These are phyloP conservation scores for Deroptyus accipitrinus DNA, from an alignment of 2,113 vertebrate genomes.

Conservation along the genomic window DNA sequence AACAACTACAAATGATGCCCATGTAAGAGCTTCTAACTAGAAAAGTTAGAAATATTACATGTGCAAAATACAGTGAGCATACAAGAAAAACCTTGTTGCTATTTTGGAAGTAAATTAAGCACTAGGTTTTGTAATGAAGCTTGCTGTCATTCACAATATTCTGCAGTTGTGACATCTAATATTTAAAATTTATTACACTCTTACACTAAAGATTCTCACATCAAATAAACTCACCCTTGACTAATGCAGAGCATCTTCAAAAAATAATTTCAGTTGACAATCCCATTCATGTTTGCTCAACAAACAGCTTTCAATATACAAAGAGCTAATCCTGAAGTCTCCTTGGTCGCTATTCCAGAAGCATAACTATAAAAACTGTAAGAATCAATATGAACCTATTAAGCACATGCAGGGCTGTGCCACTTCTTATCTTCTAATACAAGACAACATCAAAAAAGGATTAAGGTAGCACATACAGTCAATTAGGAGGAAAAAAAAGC, in stretches of 20 bases:
- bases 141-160: background rate
- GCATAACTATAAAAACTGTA: background rate
- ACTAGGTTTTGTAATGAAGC: background rate
- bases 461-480: background rate
- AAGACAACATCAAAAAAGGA: background rate
- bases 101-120: background rate
- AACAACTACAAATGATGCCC: background rate
- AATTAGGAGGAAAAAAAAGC: background rate
- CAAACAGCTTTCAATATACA: background rate
- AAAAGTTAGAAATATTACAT: background rate
- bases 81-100: background rate
- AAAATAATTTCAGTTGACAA: background rate
- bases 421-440: background rate
- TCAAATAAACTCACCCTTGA: background rate
- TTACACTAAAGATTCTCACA: background rate
- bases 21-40: background rate
- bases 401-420: background rate
- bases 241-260: background rate
- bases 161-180: background rate
- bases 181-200: background rate
- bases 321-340: background rate
- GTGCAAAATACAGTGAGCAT: background rate
- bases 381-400: background rate
- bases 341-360: background rate
- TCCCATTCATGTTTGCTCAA: background rate